These are phyloP conservation scores for Tipula confusa DNA, from an alignment of 2,888 invertebrate genomes.

Conservation along the genomic window DNA sequence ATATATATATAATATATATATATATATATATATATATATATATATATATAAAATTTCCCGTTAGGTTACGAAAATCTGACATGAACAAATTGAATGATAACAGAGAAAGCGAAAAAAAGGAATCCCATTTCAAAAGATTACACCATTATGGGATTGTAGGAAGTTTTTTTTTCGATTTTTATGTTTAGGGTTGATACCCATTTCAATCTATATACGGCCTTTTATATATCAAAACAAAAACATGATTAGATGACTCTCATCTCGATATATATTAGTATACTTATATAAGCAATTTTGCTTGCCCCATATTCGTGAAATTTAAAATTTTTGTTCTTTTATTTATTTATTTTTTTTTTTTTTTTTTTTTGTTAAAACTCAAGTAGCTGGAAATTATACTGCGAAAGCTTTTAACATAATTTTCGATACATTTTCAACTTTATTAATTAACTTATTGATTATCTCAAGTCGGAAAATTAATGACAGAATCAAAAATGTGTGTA, in stretches of 20 bases:
- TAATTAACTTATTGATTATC: not conserved
- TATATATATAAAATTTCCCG: not conserved
- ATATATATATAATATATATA: too few relatives aligned
- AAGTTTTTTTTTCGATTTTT: not conserved
- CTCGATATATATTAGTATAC: too few relatives aligned
- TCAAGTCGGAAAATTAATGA: not conserved
- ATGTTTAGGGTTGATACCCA: not conserved
- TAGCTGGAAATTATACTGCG: not conserved
- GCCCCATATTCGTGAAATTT: not conserved
- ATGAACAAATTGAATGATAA: not conserved
- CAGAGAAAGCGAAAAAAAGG: not conserved
- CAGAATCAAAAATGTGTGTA: not conserved
- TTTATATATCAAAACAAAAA: not conserved
- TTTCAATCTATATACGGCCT: not conserved
- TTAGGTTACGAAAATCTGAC: not conserved
- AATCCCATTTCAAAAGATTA: not conserved
- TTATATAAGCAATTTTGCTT: not conserved
- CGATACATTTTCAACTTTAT: not conserved
- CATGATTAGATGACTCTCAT: not conserved
- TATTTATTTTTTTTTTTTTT: too few relatives aligned
- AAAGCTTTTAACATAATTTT: not conserved
- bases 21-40: too few relatives aligned
- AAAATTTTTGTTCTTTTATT: too few relatives aligned
- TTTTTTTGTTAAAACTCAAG: not conserved
- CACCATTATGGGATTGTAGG: slow-evolving; percentile 3